Evolutionary conservation across 2,888 invertebrate species (phyloP).

Genomic region (Perizoma flavofasciatum): DNA sequence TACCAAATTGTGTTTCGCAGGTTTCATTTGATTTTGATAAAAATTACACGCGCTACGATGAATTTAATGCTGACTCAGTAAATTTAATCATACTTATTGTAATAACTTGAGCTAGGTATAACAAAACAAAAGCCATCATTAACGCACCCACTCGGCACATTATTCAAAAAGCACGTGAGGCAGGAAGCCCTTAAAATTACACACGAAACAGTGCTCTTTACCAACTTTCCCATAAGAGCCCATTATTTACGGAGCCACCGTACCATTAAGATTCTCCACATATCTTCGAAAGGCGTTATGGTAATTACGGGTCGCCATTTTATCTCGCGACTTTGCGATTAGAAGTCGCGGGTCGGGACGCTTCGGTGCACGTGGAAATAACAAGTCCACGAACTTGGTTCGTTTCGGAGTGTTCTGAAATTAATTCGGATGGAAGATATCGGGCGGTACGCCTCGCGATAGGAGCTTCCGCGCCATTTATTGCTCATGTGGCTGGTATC

Average conservation of each 20-base stretch:
- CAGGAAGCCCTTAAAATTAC: conserved; percentile 80
- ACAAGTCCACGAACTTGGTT: conserved; percentile 81
- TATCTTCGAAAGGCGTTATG: conserved; percentile 83
- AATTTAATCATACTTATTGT: conserved; percentile 37
- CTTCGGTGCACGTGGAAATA: conserved; percentile 75
- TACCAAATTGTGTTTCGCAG: not conserved
- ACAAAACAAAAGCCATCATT: conserved; percentile 67
- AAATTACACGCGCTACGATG: not conserved
- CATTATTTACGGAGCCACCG: conserved; percentile 83
- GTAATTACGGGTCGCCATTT: conserved; percentile 84
- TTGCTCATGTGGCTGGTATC: conserved; percentile 82
- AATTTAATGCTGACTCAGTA: not conserved
- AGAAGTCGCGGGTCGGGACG: conserved; percentile 53
- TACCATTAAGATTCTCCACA: conserved; percentile 84
- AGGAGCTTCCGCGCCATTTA: conserved; percentile 83
- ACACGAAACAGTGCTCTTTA: conserved; percentile 82
- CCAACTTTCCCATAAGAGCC: conserved; percentile 83
- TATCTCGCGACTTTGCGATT: conserved; percentile 66
- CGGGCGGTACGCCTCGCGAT: conserved; percentile 67
- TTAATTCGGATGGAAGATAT: conserved; percentile 85
- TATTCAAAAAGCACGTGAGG: conserved; percentile 80
- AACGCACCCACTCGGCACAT: conserved; percentile 71
- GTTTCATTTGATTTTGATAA: not conserved
- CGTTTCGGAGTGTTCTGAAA: conserved; percentile 78
- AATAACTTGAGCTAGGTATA: conserved; percentile 45